Conservation (phyloP, 2,888 invertebrate species). For the Theristus sp. region DNA sequence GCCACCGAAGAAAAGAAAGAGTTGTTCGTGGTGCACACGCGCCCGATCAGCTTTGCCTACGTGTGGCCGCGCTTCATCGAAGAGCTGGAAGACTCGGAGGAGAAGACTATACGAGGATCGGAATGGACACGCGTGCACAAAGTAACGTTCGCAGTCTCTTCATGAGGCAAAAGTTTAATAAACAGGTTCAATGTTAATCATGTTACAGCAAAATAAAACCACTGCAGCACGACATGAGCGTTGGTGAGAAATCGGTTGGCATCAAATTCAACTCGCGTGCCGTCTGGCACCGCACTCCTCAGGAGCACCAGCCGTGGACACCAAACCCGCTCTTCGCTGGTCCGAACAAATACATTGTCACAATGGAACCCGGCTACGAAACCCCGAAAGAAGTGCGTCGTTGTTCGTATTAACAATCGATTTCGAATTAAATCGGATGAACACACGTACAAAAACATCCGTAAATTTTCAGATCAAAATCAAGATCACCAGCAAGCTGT, state of each 20-base stretch:
- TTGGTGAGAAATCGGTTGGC: constrained; percentile 11
- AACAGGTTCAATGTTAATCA: not conserved
- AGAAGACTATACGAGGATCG: constrained; percentile 14
- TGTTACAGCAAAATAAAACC: not conserved
- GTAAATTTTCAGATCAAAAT: constrained; percentile 3
- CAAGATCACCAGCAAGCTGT: constrained; percentile 6
- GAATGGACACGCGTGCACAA: constrained; percentile 10
- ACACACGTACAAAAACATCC: not conserved
- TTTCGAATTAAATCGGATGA: not conserved
- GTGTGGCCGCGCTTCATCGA: constrained; percentile 11
- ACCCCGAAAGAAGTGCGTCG: constrained; percentile 2
- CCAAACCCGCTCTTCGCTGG: constrained; percentile 7
- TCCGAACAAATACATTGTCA: constrained; percentile 7
- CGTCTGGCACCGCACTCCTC: constrained; percentile 3
- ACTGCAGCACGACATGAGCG: constrained; percentile 7
- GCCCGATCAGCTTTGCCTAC: constrained; percentile 15
- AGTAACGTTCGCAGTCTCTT: not conserved
- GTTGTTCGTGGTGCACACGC: constrained; percentile 9
- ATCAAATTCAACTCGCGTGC: constrained; percentile 7
- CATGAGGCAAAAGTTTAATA: not conserved
- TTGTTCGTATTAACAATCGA: not conserved
- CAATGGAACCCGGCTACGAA: constrained; percentile 2
- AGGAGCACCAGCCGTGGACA: not conserved
- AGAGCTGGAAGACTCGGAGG: constrained; percentile 14
- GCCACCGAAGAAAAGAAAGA: not conserved